Evolutionary conservation across 2,797 vertebrate species (phyloP), one percentile per base, ranked within the genome.

Genomic region (Miichthys miiuy): DNA sequence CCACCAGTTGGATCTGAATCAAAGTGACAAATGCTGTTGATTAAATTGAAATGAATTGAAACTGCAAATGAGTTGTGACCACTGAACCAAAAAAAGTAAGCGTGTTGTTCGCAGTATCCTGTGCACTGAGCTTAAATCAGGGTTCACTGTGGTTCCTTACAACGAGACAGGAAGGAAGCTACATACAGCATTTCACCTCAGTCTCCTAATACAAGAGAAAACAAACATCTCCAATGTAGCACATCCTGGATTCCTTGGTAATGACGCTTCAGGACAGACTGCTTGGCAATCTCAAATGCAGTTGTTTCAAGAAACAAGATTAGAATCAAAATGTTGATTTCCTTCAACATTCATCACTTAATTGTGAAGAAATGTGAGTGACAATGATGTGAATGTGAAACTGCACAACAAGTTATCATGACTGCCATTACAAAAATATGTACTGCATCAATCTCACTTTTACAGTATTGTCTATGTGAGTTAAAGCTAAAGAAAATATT

Each of bases 121-220:
- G 80, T 78, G 68, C 57, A 0, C 9, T 70, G 72, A 87, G 56
- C 80, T 87, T 74, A 84, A 87, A 90, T 86, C 79, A 76, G 57
- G 67, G 79, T 88, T 82, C 5, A 67, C 16, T 85, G 86, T 85
- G 88, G 81, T 90, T 91, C 72, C n/a, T 81, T 23, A 68, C 68
- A 83, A 75, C 3, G 16, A 78, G 64, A 88, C 88, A 91, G 91
- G 91, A 94, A 95, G 93, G 91, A 94, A 92, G 89, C 79, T 14
- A 30, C 75, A 72, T 46, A 34, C 55, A 89, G 78, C 87, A 48
- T 88, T 76, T 90, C 81, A 84, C 78, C 75, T 85, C 83, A 79
- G 68, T 76, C 81, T 91, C 83, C 86, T 75, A 73, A 82, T 90
- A 87, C 79, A 48, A 85, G 68, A 80, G 81, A 90, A 88, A 91